Percentiles rank a stretch among this genome's conserved stretches.
Evolutionary conservation across 2,797 vertebrate species (phyloP).

Genomic region (Coracias cyanogaster): DNA sequence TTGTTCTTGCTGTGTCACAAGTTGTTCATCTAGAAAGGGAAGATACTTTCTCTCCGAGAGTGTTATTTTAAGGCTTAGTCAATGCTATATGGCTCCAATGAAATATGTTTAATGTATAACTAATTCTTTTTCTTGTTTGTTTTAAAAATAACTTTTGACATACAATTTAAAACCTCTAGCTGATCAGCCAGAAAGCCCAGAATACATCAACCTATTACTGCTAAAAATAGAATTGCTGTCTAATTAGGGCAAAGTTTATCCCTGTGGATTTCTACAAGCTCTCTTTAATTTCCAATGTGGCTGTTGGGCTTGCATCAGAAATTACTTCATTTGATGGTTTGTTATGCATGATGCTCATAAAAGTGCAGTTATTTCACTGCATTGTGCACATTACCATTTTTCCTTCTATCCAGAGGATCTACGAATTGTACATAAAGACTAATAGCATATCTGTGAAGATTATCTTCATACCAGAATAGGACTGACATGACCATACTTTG

Average conservation of each 20-base stretch:
- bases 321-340: not conserved
- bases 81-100: fast-evolving
- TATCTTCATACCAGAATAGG: not conserved
- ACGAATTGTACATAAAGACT: not conserved
- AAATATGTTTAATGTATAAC: not conserved
- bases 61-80: not conserved
- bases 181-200: not conserved
- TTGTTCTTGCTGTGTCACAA: not conserved
- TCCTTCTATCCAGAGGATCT: not conserved
- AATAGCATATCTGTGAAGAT: not conserved
- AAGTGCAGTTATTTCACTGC: not conserved
- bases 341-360: not conserved
- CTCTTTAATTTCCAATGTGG: conserved; percentile 14
- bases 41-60: not conserved
- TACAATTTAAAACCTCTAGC: not conserved
- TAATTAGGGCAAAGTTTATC: conserved; percentile 52
- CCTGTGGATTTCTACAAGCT: not conserved
- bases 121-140: not conserved
- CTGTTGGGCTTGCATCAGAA: not conserved
- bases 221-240: not conserved
- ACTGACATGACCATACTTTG: not conserved
- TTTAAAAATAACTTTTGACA: not conserved
- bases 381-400: fast-evolving
- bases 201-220: not conserved
- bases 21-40: not conserved